A percentile compares a stretch with the other conserved stretches of the same genome.
Evolutionary conservation across 2,797 vertebrate genomes (phyloP).

Genomic region (Zalophus californianus): DNA sequence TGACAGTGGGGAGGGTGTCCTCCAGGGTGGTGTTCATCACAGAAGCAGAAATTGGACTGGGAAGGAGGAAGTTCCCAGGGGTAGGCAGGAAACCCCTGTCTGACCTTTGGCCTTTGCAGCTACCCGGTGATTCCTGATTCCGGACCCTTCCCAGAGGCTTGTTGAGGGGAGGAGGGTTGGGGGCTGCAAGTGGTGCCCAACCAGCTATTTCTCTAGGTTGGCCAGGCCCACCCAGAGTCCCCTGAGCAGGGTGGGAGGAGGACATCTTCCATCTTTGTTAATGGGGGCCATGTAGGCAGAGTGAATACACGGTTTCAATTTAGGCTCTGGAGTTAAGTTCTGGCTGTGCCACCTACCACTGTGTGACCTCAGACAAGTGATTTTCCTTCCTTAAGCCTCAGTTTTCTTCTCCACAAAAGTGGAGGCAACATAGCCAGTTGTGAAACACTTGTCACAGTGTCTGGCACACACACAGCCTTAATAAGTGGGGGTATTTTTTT

Average conservation of each 20-base stretch:
- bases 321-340: neutral
- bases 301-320: rapidly evolving
- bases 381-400: neutral
- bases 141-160: slow-evolving; percentile 42
- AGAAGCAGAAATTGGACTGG: neutral
- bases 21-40: neutral
- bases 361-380: neutral
- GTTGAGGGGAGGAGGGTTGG: neutral
- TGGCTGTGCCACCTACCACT: neutral
- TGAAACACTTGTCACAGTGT: neutral
- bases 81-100: slow-evolving; percentile 71
- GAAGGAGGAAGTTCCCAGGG: slow-evolving; percentile 78
- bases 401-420: neutral
- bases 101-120: slow-evolving; percentile 71
- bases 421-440: neutral
- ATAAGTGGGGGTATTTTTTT: neutral
- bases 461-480: neutral
- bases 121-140: slow-evolving; percentile 65
- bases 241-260: neutral
- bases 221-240: neutral
- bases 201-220: slow-evolving; percentile 50
- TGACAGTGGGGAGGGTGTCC: neutral
- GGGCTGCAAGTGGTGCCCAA: slow-evolving; percentile 70
- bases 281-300: rapidly evolving
- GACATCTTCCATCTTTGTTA: neutral